phyloP scores from a whole-genome alignment of 2,113 vertebrate genomes.

The Indri indri region DNA sequence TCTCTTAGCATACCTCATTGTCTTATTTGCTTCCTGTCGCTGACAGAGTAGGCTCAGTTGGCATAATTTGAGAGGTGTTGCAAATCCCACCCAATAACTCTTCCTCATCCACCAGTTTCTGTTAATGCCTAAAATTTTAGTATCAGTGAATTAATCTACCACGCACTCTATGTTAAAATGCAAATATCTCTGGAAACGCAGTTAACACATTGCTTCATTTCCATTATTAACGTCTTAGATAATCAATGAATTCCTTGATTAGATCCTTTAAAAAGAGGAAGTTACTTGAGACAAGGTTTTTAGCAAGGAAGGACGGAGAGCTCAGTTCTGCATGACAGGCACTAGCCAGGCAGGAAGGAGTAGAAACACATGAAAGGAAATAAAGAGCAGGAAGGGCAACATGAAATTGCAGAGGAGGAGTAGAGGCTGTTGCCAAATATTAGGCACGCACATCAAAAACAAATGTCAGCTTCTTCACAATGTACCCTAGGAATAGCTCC shows the following conservation, averaged over 20 bases:
- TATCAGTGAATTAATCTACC: not conserved
- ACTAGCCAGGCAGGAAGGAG: not conserved
- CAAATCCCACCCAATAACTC: not conserved
- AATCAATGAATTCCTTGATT: constrained; percentile 13
- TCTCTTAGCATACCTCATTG: not conserved
- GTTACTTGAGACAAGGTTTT: not conserved
- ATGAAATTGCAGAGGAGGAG: not conserved
- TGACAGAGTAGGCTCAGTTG: not conserved
- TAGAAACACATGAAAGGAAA: not conserved
- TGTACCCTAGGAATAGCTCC: not conserved
- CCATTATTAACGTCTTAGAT: not conserved
- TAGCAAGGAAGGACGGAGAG: not conserved
- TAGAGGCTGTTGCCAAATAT: not conserved
- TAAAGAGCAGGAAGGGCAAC: not conserved
- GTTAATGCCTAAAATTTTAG: not conserved
- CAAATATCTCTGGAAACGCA: not conserved
- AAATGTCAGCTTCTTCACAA: not conserved
- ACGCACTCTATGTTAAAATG: not conserved
- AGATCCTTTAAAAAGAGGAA: not conserved
- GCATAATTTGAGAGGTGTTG: not conserved
- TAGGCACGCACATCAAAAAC: not conserved
- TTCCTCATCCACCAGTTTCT: not conserved
- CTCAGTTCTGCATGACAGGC: not conserved
- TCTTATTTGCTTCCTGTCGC: not conserved
- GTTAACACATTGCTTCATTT: not conserved